A percentile compares a stretch with the other conserved stretches of the same genome.
Conservation (phyloP, 2,888 invertebrate species). For the Cancer borealis region DNA sequence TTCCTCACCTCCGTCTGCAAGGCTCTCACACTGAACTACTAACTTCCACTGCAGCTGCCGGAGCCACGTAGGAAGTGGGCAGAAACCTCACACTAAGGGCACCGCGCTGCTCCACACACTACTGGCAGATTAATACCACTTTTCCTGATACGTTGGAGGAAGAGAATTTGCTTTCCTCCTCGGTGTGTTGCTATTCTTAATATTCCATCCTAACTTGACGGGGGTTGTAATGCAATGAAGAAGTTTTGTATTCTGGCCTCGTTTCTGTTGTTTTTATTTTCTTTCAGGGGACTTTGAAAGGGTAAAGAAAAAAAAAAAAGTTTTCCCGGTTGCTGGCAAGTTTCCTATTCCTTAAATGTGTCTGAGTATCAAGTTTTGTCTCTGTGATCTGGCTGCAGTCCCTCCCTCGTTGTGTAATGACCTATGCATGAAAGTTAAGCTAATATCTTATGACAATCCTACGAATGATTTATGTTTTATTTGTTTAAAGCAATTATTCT, state of each 20-base stretch:
- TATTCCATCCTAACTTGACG: neutral
- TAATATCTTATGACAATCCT: too few species aligned
- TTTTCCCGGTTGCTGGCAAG: too few species aligned
- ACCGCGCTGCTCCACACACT: neutral
- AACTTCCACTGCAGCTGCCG: neutral
- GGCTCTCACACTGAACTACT: too few species aligned
- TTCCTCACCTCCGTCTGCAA: too few species aligned
- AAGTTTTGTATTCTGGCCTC: neutral
- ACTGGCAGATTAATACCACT: neutral
- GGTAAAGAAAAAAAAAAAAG: neutral
- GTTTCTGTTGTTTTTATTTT: neutral
- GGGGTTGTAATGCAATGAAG: neutral
- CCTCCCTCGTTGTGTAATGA: too few species aligned
- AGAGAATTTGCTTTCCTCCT: neutral
- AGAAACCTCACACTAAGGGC: neutral
- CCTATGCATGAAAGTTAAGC: too few species aligned
- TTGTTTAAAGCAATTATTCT: too few species aligned
- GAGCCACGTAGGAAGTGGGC: neutral
- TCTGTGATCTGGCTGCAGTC: too few species aligned
- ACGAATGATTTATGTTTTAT: too few species aligned
- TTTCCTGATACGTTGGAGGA: constrained; percentile 37
- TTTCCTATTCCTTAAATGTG: too few species aligned
- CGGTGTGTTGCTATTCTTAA: neutral
- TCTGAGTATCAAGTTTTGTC: too few species aligned
- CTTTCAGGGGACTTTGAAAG: neutral